Percentiles rank a stretch among this genome's conserved stretches.
phyloP scores from a whole-genome alignment of 1,140 invertebrate species.

The Lamellibrachia luymesi region DNA sequence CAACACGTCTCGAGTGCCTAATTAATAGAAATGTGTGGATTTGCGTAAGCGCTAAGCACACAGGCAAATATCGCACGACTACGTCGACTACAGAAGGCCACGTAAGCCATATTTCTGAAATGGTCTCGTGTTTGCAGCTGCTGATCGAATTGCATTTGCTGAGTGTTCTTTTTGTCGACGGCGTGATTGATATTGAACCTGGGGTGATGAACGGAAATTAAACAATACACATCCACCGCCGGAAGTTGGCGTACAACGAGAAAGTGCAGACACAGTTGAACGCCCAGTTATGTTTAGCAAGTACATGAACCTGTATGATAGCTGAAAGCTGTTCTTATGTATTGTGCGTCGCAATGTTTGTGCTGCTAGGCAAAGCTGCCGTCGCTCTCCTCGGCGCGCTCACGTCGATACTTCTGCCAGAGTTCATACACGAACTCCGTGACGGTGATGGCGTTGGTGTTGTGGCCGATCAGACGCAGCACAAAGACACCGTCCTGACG shows the following conservation, averaged over 20 bases:
- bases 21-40: neutral
- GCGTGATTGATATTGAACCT: neutral
- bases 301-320: neutral
- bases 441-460: slow-evolving; percentile 36
- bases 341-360: neutral
- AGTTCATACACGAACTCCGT: slow-evolving; percentile 31
- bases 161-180: neutral
- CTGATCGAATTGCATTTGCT: neutral
- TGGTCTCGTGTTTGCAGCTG: neutral
- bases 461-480: slow-evolving; percentile 57
- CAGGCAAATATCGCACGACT: neutral
- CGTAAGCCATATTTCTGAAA: neutral
- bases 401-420: slow-evolving; percentile 22
- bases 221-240: neutral
- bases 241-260: neutral
- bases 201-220: neutral
- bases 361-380: neutral
- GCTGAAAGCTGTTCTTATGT: neutral
- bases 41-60: neutral
- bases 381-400: neutral
- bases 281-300: neutral
- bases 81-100: neutral
- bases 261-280: neutral
- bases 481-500: slow-evolving; percentile 58
- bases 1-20: neutral